These are phyloP conservation scores for Todiramphus saurophagus DNA, from an alignment of 2,113 vertebrate genomes.

Conservation along the genomic window DNA sequence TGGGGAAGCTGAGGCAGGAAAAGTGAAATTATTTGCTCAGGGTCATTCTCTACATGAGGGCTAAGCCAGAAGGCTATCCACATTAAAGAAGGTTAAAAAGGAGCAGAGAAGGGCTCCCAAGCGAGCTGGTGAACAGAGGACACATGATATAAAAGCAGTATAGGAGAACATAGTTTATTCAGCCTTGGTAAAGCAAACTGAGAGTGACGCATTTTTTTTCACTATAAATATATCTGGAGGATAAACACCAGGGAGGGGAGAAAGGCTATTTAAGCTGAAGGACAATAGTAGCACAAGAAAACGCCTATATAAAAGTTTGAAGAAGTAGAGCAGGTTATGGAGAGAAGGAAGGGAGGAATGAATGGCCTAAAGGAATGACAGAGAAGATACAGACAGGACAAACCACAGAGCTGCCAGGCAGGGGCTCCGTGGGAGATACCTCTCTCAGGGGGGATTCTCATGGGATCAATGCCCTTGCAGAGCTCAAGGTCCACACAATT, in stretches of 20 bases:
- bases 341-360: background rate
- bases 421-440: background rate
- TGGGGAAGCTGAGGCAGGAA: background rate
- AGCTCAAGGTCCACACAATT: background rate
- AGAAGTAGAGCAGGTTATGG: background rate
- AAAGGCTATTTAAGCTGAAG: constrained; percentile 27
- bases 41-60: background rate
- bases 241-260: background rate
- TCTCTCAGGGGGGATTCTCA: background rate
- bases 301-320: background rate
- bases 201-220: background rate
- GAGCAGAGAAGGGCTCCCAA: background rate
- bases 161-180: background rate
- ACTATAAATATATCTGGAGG: constrained; percentile 32
- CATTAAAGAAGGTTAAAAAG: background rate
- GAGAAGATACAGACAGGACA: background rate
- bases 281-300: background rate
- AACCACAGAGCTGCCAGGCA: background rate
- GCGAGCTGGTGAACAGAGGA: background rate
- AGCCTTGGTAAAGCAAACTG: background rate
- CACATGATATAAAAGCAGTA: background rate
- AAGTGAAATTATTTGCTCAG: background rate
- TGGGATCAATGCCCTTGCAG: background rate
- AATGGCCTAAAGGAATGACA: background rate
- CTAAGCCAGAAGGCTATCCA: background rate